phyloP scores from a whole-genome alignment of 2,113 vertebrate species.

The Dasyornis broadbenti region DNA sequence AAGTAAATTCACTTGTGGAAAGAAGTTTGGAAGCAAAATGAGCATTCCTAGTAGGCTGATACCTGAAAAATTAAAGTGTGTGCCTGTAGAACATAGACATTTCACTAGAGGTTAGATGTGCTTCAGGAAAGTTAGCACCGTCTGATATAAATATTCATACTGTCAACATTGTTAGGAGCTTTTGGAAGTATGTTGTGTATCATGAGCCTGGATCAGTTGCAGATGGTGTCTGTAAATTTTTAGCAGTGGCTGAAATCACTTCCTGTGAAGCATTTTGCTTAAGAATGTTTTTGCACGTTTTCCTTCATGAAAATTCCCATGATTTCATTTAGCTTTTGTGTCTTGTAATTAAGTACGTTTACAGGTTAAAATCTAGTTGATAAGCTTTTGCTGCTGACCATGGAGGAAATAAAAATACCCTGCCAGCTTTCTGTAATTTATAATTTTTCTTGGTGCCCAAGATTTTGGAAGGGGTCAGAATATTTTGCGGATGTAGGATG shows the following conservation, averaged over 20 bases:
- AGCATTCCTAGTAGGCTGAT: background rate
- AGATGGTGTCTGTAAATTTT: background rate
- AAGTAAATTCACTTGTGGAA: background rate
- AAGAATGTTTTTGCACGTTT: background rate
- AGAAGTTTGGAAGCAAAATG: background rate
- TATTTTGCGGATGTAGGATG: background rate
- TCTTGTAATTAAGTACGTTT: background rate
- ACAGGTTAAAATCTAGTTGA: background rate
- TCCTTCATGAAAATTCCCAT: background rate
- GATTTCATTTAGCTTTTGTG: background rate
- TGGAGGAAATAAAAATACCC: background rate
- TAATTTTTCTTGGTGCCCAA: background rate
- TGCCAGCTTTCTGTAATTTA: background rate
- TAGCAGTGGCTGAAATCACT: background rate
- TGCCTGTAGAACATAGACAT: background rate
- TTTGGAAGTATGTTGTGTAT: background rate
- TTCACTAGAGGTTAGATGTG: background rate
- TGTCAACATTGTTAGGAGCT: background rate
- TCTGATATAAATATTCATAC: background rate
- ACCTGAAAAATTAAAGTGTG: background rate
- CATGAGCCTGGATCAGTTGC: background rate
- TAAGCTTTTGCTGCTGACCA: conserved; percentile 37
- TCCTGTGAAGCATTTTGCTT: background rate
- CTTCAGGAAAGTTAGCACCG: background rate
- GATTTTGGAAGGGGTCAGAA: conserved; percentile 10